A percentile compares a stretch with the other conserved stretches of the same genome.
phyloP scores from a whole-genome alignment of 1,140 invertebrate species.

The Planococcus citri region DNA sequence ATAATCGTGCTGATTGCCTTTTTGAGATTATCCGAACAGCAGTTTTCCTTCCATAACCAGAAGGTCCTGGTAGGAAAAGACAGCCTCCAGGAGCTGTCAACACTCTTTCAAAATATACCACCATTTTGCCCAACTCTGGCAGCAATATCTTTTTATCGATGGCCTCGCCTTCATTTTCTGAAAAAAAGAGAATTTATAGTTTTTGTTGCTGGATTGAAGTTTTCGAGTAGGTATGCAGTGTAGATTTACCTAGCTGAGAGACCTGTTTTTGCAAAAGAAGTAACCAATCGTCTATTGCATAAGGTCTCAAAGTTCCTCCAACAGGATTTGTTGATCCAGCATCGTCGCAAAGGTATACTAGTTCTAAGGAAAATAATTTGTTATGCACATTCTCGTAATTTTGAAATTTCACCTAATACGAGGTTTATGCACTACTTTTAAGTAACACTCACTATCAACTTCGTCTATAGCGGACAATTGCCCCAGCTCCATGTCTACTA shows the following conservation, averaged over 20 bases:
- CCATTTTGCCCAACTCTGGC: conserved; percentile 48
- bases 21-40: conserved; percentile 57
- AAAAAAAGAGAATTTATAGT: no score
- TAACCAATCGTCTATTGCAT: conserved; percentile 41
- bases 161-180: conserved; percentile 41
- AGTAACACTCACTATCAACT: not conserved
- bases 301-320: conserved; percentile 9
- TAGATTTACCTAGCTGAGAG: conserved; percentile 47
- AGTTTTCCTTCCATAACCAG: conserved; percentile 64
- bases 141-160: conserved; percentile 46
- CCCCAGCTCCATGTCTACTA: not conserved
- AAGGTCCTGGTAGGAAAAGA: conserved; percentile 56
- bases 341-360: conserved; percentile 34
- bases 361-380: conserved; percentile 35
- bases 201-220: no score
- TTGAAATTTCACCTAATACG: no score
- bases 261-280: conserved; percentile 50
- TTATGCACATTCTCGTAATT: no score
- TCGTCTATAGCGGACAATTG: not conserved
- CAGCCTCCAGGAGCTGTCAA: conserved; percentile 49
- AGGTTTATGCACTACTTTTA: no score
- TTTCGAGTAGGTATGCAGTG: no score
- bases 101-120: conserved; percentile 48
- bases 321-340: not conserved
- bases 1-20: conserved; percentile 53